A percentile compares a stretch with the other conserved stretches of the same genome.
phyloP scores from a whole-genome alignment of 2,797 vertebrate genomes.

The Galago senegalensis region DNA sequence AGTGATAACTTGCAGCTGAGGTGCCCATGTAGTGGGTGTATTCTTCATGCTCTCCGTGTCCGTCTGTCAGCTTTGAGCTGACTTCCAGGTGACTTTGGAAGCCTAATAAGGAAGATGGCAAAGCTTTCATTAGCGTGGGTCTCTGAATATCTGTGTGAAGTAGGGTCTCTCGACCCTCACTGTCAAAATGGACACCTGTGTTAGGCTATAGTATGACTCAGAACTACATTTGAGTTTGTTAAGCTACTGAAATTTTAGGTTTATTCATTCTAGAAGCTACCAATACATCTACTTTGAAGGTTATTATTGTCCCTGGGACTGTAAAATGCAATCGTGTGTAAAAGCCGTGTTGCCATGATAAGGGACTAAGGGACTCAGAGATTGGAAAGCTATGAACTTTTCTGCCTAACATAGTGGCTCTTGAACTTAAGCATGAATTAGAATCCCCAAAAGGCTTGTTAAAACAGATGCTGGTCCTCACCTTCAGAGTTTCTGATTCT shows the following conservation, averaged over 20 bases:
- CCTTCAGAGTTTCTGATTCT: neutral
- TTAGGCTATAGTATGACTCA: neutral
- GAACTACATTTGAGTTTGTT: slow-evolving; percentile 12
- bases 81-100: slow-evolving; percentile 11
- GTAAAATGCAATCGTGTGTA: slow-evolving; percentile 42
- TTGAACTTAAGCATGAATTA: neutral
- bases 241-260: slow-evolving; percentile 46
- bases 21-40: neutral
- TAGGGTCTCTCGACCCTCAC: neutral
- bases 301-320: slow-evolving; percentile 7
- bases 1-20: neutral
- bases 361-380: neutral
- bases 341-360: neutral
- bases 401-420: neutral
- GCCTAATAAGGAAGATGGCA: slow-evolving; percentile 1
- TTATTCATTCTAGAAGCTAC: slow-evolving; percentile 41
- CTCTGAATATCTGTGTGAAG: neutral
- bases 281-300: neutral
- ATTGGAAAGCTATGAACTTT: neutral
- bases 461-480: neutral
- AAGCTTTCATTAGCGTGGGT: neutral
- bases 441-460: neutral
- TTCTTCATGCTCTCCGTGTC: neutral
- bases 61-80: neutral
- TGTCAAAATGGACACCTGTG: neutral